Percentiles rank a stretch among this genome's conserved stretches.
Evolutionary conservation across 2,888 invertebrate genomes (phyloP).

Genomic region (Fragum sueziense): DNA sequence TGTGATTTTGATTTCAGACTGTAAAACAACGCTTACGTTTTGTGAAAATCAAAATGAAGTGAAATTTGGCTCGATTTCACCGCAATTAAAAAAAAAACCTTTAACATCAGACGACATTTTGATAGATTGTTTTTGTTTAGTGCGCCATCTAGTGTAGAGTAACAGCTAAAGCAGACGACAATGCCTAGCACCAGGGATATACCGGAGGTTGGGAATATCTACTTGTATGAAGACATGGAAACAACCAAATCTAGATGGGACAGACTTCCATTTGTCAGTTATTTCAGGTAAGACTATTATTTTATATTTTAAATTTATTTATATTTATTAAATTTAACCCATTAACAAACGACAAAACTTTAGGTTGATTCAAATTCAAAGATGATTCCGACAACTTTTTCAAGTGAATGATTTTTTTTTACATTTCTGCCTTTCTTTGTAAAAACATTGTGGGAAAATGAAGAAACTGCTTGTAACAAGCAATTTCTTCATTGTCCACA

Average conservation of each 20-base stretch:
- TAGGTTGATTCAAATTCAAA: no score
- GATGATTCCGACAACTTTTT: no score
- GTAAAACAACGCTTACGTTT: no score
- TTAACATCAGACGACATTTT: neutral
- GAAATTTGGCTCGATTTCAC: no score
- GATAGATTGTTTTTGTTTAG: neutral
- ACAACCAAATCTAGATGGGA: conserved; percentile 46
- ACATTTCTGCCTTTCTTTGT: no score
- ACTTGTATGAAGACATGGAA: conserved; percentile 55
- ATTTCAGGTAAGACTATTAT: conserved; percentile 53
- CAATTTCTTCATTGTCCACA: no score
- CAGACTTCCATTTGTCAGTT: conserved; percentile 56
- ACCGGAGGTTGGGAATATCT: conserved; percentile 59
- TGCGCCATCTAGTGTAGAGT: neutral
- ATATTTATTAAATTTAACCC: neutral
- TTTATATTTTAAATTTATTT: neutral
- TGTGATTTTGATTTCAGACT: no score
- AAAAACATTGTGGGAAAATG: no score
- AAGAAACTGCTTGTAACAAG: no score
- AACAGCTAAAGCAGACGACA: conserved; percentile 7
- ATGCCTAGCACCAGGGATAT: conserved; percentile 53
- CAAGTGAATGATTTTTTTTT: no score
- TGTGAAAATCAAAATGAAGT: no score
- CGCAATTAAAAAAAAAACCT: neutral
- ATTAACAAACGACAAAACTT: no score